phyloP scores from a whole-genome alignment of 1,140 invertebrate species.

The Dinothrombium tinctorium region DNA sequence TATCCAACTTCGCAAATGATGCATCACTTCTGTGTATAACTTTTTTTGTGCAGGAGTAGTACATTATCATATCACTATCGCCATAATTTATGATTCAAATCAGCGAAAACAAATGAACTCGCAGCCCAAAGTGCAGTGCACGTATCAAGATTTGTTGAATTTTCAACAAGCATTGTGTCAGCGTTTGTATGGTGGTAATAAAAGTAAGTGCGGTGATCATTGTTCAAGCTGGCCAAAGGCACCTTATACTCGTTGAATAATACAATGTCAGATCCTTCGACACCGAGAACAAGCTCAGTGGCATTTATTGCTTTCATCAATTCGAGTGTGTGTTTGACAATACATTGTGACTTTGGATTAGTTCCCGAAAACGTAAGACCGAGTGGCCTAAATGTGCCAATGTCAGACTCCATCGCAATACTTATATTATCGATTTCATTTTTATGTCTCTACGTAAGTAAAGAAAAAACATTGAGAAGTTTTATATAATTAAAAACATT shows the following conservation, averaged over 20 bases:
- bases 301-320: constrained; percentile 25
- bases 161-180: constrained; percentile 47
- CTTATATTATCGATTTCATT: constrained; percentile 35
- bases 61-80: no score
- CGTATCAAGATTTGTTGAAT: constrained; percentile 34
- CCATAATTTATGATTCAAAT: no score
- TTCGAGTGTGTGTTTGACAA: constrained; percentile 8
- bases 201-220: constrained; percentile 45
- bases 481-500: no score
- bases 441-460: constrained; percentile 24
- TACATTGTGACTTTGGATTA: constrained; percentile 13
- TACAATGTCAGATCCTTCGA: constrained; percentile 37
- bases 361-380: constrained; percentile 35
- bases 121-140: no score
- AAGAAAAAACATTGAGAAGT: no score
- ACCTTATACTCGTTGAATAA: constrained; percentile 34
- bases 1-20: no score
- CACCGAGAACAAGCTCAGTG: constrained; percentile 21
- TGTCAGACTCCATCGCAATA: constrained; percentile 55
- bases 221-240: constrained; percentile 39
- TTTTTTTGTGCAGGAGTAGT: no score
- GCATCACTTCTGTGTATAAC: no score
- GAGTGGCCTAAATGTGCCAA: constrained; percentile 46
- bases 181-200: constrained; percentile 55
- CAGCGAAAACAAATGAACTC: no score